A percentile compares a stretch with the other conserved stretches of the same genome.
These are phyloP conservation scores for Temnothorax ravouxi DNA, from an alignment of 2,888 invertebrate genomes.

Conservation along the genomic window DNA sequence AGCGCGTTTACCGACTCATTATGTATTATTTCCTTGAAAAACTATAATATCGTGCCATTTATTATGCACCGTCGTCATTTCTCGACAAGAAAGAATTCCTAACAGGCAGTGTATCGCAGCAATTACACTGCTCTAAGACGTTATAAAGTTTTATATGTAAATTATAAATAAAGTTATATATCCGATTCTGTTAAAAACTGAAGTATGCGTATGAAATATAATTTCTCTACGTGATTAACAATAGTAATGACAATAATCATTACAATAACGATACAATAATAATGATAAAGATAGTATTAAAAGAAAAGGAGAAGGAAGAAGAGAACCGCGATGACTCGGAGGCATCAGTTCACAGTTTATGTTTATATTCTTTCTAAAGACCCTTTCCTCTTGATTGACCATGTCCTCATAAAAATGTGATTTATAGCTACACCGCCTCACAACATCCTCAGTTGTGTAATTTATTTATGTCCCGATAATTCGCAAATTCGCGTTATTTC, in stretches of 20 bases:
- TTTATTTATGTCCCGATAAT: slow-evolving; percentile 25
- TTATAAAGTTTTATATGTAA: background rate
- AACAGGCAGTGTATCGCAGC: background rate
- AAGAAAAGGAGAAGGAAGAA: background rate
- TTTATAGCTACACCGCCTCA: slow-evolving; percentile 77
- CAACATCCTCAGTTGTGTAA: slow-evolving; percentile 71
- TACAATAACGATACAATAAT: background rate
- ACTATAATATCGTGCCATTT: background rate
- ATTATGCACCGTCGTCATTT: background rate
- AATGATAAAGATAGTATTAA: slow-evolving; percentile 2
- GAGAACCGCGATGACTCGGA: slow-evolving; percentile 14
- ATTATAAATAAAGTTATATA: background rate
- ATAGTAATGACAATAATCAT: background rate
- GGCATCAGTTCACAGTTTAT: slow-evolving; percentile 75
- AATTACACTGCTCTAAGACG: background rate
- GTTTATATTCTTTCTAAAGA: slow-evolving; percentile 73
- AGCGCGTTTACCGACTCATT: background rate
- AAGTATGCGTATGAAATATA: background rate
- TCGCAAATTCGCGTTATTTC: background rate
- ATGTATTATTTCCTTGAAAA: background rate
- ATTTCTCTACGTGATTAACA: background rate
- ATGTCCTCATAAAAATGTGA: slow-evolving; percentile 83
- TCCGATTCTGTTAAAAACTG: background rate
- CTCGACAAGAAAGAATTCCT: background rate
- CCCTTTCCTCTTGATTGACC: slow-evolving; percentile 74